Base-by-base conservation (phyloP, 1,140 invertebrate species). In the Drosophila grimshawi region DNA sequence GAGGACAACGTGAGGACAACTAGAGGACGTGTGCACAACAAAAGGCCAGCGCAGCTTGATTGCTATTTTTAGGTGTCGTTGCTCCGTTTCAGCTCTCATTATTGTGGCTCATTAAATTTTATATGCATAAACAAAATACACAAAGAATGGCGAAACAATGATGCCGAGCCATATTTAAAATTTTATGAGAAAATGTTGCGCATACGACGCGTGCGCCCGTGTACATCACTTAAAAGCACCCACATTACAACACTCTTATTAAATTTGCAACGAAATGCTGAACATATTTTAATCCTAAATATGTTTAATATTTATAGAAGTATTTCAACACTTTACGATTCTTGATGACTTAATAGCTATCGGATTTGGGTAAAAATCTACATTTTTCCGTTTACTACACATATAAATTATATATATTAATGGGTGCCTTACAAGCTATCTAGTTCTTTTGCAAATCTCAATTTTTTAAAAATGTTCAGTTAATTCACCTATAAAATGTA, bases 51-150 rank as follows among this genome's bases (percentile, higher is more conserved):
- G 8, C 55, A 59, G 61, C 45, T 69, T 74, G 67, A 70, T 71
- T 72, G 83, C 72, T 80, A 88, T 88, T 80, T 86, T 83, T 79
- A 79, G 76, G 66, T 53, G 30, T n/a, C 19, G 43, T 49, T 56
- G 66, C 57, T 35, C 60, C 10, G 19, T 62, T 33, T 35, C 43
- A 37, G 81, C 57, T 57, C 70, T 86, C 83, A 80, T 88, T 86
- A 86, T 83, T 80, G 83, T 83, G 59, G 76, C 73, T 88, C 83
- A 83, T 86, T 86, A 83, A 80, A 88, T 89, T 86, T 78, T 78
- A 86, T 86, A 88, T 83, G 80, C 83, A 82, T 66, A 77, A 76
- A 64, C 80, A 48, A 43, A 8, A 64, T 7, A 53, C 46, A 80
- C 37, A 61, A 51, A 51, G 43, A 60, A 48, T 35, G 3, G 30